Evolutionary conservation across 2,797 vertebrate genomes (phyloP).

Genomic region (Furcifer pardalis): DNA sequence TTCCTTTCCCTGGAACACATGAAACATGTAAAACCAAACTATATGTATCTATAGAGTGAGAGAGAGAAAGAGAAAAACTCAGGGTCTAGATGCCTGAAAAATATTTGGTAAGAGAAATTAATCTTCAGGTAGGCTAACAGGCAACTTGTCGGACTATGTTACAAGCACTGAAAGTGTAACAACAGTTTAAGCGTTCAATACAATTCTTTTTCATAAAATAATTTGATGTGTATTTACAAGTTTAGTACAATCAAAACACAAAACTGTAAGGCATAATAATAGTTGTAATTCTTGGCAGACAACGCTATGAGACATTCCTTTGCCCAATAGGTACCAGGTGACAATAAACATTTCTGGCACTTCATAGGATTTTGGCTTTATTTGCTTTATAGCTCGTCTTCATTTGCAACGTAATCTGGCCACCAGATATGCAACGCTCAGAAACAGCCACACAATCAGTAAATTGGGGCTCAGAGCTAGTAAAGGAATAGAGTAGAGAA

Average conservation of each 20-base stretch:
- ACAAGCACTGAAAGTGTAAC: slow-evolving; percentile 79
- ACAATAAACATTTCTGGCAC: slow-evolving; percentile 73
- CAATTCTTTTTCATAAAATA: slow-evolving; percentile 74
- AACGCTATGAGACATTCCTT: slow-evolving; percentile 77
- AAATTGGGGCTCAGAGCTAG: slow-evolving; percentile 97
- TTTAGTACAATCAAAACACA: slow-evolving; percentile 76
- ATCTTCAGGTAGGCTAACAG: slow-evolving; percentile 72
- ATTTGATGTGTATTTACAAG: slow-evolving; percentile 76
- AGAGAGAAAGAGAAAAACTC: not conserved
- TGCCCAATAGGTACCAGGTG: slow-evolving; percentile 72
- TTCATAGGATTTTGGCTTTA: slow-evolving; percentile 56
- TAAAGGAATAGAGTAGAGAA: slow-evolving; percentile 97
- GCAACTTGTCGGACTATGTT: slow-evolving; percentile 74
- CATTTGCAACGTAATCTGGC: slow-evolving; percentile 96
- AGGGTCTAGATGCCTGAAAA: slow-evolving; percentile 59
- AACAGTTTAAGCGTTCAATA: slow-evolving; percentile 68
- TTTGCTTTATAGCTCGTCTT: slow-evolving; percentile 69
- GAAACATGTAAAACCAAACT: slow-evolving; percentile 75
- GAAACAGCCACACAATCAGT: slow-evolving; percentile 97
- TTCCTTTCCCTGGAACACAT: slow-evolving; percentile 74
- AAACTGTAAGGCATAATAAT: slow-evolving; percentile 83
- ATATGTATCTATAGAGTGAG: slow-evolving; percentile 47
- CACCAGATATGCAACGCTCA: slow-evolving; percentile 95
- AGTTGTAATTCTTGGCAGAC: slow-evolving; percentile 74
- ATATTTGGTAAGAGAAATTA: slow-evolving; percentile 71